phyloP scores from a whole-genome alignment of 2,797 vertebrate species.

The Chiroxiphia lanceolata region DNA sequence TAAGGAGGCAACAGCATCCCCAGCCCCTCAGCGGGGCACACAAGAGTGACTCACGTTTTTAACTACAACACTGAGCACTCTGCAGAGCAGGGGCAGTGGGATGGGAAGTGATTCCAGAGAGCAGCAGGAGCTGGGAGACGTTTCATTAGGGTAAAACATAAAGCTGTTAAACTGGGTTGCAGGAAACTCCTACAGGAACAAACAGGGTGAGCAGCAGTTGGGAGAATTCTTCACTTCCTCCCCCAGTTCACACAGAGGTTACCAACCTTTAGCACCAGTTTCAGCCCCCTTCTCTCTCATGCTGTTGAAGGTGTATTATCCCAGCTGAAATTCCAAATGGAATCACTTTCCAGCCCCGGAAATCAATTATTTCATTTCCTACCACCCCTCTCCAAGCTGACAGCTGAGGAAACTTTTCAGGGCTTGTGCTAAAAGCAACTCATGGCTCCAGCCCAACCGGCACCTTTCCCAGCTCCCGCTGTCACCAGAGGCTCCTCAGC shows the following conservation, averaged over 20 bases:
- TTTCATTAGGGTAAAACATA: background rate
- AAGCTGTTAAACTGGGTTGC: background rate
- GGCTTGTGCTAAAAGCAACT: background rate
- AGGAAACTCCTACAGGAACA: background rate
- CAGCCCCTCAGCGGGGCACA: background rate
- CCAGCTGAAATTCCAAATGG: background rate
- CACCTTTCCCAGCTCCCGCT: background rate
- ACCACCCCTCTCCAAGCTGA: background rate
- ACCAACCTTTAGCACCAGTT: background rate
- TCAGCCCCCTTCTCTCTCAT: background rate
- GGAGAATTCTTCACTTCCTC: background rate
- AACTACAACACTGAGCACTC: fast-evolving
- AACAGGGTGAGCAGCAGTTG: background rate
- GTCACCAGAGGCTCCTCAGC: too few relatives aligned
- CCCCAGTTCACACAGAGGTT: background rate
- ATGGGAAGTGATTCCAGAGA: background rate
- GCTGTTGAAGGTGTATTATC: background rate
- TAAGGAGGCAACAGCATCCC: background rate
- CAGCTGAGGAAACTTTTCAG: background rate
- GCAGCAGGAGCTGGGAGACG: background rate
- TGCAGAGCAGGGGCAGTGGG: background rate
- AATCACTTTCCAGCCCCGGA: background rate
- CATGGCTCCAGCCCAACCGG: background rate
- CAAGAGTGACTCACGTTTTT: background rate
- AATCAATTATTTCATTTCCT: background rate